phyloP scores from a whole-genome alignment of 2,797 vertebrate species.

The Muscicapa striata region DNA sequence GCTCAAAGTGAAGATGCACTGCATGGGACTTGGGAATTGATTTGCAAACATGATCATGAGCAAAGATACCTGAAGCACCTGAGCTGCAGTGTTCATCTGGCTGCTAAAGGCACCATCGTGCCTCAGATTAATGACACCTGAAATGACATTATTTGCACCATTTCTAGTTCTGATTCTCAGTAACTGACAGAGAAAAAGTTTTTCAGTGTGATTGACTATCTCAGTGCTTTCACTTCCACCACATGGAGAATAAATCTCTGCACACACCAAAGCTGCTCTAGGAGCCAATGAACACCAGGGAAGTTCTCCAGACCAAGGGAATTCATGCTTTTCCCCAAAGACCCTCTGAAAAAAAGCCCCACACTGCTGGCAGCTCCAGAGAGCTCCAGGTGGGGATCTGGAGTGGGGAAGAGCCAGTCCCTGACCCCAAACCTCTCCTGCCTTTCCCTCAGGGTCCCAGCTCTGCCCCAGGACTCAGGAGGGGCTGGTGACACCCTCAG shows the following conservation, averaged over 20 bases:
- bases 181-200: conserved; percentile 28
- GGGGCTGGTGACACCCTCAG: background rate
- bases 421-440: background rate
- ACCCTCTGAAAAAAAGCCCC: background rate
- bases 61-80: conserved; percentile 49
- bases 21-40: background rate
- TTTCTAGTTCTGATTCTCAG: conserved; percentile 31
- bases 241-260: background rate
- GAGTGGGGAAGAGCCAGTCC: background rate
- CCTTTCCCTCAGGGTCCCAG: background rate
- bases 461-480: background rate
- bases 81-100: conserved; percentile 33
- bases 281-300: background rate
- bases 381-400: background rate
- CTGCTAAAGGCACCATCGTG: conserved; percentile 48
- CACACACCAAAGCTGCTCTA: background rate
- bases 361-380: background rate
- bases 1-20: background rate
- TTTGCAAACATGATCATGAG: conserved; percentile 22
- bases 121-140: conserved; percentile 49
- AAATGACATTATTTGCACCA: conserved; percentile 43
- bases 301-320: background rate
- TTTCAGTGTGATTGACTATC: conserved; percentile 3
- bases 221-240: conserved; percentile 1
- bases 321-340: background rate